Evolutionary conservation across 2,113 vertebrate species (phyloP), one percentile per base, ranked within the genome.

Genomic region (Pomatostomus ruficeps): DNA sequence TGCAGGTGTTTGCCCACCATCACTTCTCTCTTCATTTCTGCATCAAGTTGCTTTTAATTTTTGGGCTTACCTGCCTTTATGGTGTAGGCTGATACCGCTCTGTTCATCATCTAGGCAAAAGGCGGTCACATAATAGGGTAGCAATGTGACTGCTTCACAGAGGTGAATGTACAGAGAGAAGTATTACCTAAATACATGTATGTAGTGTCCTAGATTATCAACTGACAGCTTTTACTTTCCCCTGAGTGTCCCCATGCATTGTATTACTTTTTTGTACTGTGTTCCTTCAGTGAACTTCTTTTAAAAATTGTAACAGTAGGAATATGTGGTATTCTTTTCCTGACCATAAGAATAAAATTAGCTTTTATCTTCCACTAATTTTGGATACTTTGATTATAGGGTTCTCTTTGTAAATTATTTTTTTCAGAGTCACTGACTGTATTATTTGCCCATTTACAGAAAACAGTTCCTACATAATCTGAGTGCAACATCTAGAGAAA

Each of bases 91-190:
- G 54, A 6, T 75, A 8, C 20, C 75, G 3, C 72, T 70, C 28
- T 55, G 31, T 55, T 57, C 62, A 38, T 57, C 1, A 2, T 21
- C 0, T 45, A 82, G 58, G 70, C 31, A 19, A 52, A 79, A 63
- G 35, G 33, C 78, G 43, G 28, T 94, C 35, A 13, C 0, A 0
- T 16, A 22, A 0, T 16, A 22, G 38, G 36, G 17, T 71, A 40
- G 29, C 40, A 45, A 70, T 85, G 55, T 20, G 43, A 12, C 46
- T 79, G 29, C 24, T 4, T 45, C 68, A 58, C 13, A 43, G 40
- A 70, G 21, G 18, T 72, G 36, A 42, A 31, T 20, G 9, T 38
- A 36, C 16, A n/a, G 40, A 81, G 33, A 51, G 4, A 7, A 45
- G 11, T 48, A 40, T 55, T 86, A 61, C 61, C 66, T 85, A 42